These are phyloP conservation scores for Chloroceryle aenea DNA, from an alignment of 2,113 vertebrate species.

Conservation along the genomic window DNA sequence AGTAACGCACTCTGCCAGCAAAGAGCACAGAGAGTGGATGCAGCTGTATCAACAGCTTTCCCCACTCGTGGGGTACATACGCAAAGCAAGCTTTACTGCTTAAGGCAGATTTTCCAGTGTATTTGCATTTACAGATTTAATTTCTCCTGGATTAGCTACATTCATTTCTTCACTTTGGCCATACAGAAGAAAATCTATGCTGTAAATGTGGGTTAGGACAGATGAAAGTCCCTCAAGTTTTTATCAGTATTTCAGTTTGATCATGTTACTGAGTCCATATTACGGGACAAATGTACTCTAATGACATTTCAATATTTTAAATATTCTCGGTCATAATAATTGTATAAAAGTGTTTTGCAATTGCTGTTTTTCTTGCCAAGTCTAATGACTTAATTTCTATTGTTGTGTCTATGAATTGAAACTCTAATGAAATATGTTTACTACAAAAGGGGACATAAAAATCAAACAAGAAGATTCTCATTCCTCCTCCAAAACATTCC, in stretches of 20 bases:
- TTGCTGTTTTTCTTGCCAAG: background rate
- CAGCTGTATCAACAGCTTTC: constrained; percentile 50
- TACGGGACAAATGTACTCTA: background rate
- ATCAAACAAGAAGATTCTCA: background rate
- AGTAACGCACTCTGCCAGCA: background rate
- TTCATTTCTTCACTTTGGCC: background rate
- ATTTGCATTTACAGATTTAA: background rate
- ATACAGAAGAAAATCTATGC: rapidly evolving
- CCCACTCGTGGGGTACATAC: background rate
- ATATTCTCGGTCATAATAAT: background rate
- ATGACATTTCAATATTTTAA: background rate
- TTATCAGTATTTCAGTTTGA: background rate
- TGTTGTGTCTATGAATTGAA: background rate
- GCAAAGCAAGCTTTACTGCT: background rate
- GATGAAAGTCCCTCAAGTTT: background rate
- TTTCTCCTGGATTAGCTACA: background rate
- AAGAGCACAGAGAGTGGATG: background rate
- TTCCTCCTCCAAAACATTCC: background rate
- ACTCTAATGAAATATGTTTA: background rate
- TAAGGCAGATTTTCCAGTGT: background rate
- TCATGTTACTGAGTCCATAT: background rate
- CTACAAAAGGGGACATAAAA: background rate
- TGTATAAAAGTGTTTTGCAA: background rate
- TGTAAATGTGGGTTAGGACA: background rate
- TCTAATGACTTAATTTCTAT: background rate